Conservation (phyloP, 2,113 vertebrate species). For the Actenoides hombroni region DNA sequence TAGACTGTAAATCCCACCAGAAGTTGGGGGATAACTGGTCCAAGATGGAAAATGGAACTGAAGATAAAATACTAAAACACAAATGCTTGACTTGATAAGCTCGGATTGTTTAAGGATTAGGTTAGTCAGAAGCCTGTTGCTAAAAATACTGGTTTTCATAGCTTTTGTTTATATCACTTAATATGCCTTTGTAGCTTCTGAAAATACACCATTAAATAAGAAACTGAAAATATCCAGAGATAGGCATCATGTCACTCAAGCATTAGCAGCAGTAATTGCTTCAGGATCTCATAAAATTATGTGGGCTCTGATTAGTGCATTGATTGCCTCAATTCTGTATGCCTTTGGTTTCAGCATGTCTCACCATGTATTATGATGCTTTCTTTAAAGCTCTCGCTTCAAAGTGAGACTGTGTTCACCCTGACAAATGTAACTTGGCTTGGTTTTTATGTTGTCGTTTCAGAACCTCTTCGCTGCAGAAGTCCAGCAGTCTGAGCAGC, state of each 20-base stretch:
- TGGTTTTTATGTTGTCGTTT: conserved; percentile 43
- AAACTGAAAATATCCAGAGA: not conserved
- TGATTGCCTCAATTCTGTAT: not conserved
- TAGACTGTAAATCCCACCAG: not conserved
- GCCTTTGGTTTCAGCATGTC: not conserved
- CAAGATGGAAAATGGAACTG: not conserved
- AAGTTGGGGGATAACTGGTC: not conserved
- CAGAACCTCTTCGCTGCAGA: conserved; percentile 74
- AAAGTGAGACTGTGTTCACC: not conserved
- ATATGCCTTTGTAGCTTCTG: not conserved
- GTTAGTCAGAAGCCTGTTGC: not conserved
- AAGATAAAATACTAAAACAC: not conserved
- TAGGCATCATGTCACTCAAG: not conserved
- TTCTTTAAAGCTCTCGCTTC: not conserved
- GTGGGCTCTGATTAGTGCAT: not conserved
- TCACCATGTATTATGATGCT: not conserved
- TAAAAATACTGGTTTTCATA: not conserved
- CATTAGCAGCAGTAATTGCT: not conserved
- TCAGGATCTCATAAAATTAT: not conserved
- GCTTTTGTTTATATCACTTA: not conserved
- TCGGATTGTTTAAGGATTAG: not conserved
- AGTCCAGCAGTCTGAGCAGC: conserved; percentile 80
- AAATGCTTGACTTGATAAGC: not conserved
- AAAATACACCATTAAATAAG: not conserved
- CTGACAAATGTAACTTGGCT: not conserved